These are phyloP conservation scores for Dasysyrphus tricinctus DNA, from an alignment of 2,888 invertebrate species.

Conservation along the genomic window DNA sequence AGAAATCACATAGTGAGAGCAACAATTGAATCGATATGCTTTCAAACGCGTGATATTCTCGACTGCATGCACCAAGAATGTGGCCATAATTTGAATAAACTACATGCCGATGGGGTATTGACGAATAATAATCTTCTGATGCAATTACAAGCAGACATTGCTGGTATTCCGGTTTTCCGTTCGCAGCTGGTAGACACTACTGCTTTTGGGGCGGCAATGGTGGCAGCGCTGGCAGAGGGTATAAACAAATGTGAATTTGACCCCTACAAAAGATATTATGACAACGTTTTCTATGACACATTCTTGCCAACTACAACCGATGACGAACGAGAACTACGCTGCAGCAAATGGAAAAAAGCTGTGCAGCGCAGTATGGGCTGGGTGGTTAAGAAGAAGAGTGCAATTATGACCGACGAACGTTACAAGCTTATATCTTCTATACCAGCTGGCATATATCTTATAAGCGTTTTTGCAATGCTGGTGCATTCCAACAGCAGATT, in stretches of 20 bases:
- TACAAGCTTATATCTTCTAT: conserved; percentile 91
- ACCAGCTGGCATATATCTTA: conserved; percentile 90
- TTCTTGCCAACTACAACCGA: conserved; percentile 92
- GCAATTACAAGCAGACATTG: conserved; percentile 97
- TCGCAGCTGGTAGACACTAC: conserved; percentile 95
- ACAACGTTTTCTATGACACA: conserved; percentile 86
- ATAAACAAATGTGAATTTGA: conserved; percentile 89
- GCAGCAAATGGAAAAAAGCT: conserved; percentile 97
- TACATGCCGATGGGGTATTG: conserved; percentile 97
- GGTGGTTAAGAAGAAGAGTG: conserved; percentile 90
- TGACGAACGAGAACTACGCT: conserved; percentile 91
- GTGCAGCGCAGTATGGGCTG: conserved; percentile 96
- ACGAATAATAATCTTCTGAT: conserved; percentile 94
- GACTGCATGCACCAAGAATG: conserved; percentile 98
- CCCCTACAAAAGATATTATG: conserved; percentile 84
- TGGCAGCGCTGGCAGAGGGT: conserved; percentile 92
- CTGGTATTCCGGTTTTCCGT: conserved; percentile 94
- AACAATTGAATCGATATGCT: conserved; percentile 97
- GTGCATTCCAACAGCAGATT: conserved; percentile 77
- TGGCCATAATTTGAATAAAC: conserved; percentile 90
- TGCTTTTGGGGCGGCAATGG: conserved; percentile 96
- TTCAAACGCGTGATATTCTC: conserved; percentile 96
- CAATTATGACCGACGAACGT: conserved; percentile 92
- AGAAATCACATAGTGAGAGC: conserved; percentile 97
- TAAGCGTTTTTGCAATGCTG: conserved; percentile 88